phyloP scores from a whole-genome alignment of 2,113 vertebrate species.

The Neolamprologus cancellatus region DNA sequence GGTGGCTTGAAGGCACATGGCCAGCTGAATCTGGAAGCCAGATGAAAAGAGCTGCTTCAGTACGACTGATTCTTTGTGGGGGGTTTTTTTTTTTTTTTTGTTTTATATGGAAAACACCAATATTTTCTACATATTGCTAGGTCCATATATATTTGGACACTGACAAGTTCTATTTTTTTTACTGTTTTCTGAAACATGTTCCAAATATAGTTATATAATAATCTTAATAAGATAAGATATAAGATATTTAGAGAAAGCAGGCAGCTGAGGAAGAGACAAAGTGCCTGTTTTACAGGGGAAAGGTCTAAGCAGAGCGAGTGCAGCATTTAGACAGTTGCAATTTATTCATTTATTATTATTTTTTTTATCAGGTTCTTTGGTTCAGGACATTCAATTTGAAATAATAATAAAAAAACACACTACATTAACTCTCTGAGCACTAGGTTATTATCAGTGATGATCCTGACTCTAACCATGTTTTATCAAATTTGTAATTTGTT shows the following conservation, averaged over 20 bases:
- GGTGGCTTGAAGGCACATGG: not conserved
- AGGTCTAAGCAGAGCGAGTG: not conserved
- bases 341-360: not conserved
- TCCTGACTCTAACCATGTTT: not conserved
- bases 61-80: not conserved
- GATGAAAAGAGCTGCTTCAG: not conserved
- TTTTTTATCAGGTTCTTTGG: not conserved
- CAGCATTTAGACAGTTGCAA: not conserved
- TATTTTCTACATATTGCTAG: not conserved
- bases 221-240: no score
- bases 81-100: not conserved
- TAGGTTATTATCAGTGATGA: not conserved
- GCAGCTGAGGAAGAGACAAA: not conserved
- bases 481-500: not conserved
- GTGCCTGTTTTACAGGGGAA: not conserved
- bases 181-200: not conserved
- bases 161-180: not conserved
- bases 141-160: not conserved
- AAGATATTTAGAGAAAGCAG: not conserved
- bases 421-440: not conserved
- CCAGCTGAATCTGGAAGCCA: slow-evolving; percentile 1
- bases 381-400: not conserved
- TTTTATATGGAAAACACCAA: not conserved
- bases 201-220: not conserved
- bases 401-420: not conserved